These are phyloP conservation scores for Plutomurus gul DNA, from an alignment of 1,140 invertebrate species.

Conservation along the genomic window DNA sequence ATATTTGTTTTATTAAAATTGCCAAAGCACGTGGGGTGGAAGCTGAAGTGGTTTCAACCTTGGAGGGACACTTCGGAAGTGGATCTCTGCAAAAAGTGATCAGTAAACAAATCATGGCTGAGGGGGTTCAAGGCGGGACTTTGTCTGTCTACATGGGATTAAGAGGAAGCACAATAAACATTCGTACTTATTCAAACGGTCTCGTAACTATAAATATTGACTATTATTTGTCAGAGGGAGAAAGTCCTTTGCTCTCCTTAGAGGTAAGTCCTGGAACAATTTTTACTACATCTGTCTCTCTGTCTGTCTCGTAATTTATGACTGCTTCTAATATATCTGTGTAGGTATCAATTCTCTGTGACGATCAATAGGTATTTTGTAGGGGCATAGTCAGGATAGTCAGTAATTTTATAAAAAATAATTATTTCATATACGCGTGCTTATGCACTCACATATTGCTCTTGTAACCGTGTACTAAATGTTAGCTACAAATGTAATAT, in stretches of 20 bases:
- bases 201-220: slow-evolving; percentile 73
- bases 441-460: too few species aligned
- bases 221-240: slow-evolving; percentile 74
- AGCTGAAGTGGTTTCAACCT: neutral
- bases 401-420: too few species aligned
- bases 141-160: slow-evolving; percentile 69
- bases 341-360: neutral
- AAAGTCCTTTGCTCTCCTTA: slow-evolving; percentile 70
- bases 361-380: neutral
- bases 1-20: neutral
- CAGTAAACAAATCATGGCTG: slow-evolving; percentile 52
- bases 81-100: slow-evolving; percentile 12
- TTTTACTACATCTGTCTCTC: neutral
- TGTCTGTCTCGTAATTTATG: neutral
- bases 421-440: too few species aligned
- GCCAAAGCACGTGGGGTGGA: neutral
- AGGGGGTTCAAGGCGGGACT: slow-evolving; percentile 58
- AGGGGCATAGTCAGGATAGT: too few species aligned
- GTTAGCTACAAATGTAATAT: neutral
- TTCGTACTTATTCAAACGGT: slow-evolving; percentile 41
- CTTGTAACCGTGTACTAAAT: neutral
- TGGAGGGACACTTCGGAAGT: slow-evolving; percentile 21
- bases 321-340: too few species aligned
- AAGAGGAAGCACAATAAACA: slow-evolving; percentile 63
- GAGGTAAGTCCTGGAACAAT: slow-evolving; percentile 67